phyloP scores from a whole-genome alignment of 2,797 vertebrate genomes.

The Schizopygopsis pylzovi region DNA sequence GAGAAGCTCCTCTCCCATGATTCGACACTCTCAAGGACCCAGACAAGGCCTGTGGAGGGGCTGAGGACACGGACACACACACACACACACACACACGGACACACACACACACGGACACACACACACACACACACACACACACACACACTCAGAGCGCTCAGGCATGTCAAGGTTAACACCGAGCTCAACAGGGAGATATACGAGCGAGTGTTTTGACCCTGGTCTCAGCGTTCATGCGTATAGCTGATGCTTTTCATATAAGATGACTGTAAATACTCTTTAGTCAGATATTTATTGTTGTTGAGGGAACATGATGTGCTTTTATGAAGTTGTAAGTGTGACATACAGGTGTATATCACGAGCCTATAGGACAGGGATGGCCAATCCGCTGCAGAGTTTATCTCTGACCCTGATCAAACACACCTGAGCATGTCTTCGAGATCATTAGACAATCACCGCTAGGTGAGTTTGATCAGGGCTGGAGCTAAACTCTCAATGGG shows the following conservation, averaged over 20 bases:
- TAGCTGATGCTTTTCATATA: not conserved
- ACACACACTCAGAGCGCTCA: constrained; percentile 18
- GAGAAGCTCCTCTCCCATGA: constrained; percentile 64
- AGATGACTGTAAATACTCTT: not conserved
- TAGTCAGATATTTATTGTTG: constrained; percentile 24
- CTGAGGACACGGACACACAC: constrained; percentile 65
- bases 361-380: not conserved
- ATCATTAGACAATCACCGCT: too few relatives aligned
- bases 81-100: too few relatives aligned
- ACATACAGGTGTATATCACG: not conserved
- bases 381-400: too few relatives aligned
- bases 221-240: constrained; percentile 8
- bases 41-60: constrained; percentile 83
- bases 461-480: too few relatives aligned
- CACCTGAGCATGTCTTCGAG: too few relatives aligned
- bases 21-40: constrained; percentile 85
- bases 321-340: not conserved
- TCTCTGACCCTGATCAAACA: too few relatives aligned
- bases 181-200: constrained; percentile 43
- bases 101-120: too few relatives aligned
- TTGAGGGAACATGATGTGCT: not conserved
- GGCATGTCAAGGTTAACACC: constrained; percentile 75
- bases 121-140: not conserved
- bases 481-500: too few relatives aligned
- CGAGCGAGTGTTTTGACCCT: constrained; percentile 9